Evolutionary conservation across 2,888 invertebrate species (phyloP).

Genomic region (Acanthosepion pharaonis): DNA sequence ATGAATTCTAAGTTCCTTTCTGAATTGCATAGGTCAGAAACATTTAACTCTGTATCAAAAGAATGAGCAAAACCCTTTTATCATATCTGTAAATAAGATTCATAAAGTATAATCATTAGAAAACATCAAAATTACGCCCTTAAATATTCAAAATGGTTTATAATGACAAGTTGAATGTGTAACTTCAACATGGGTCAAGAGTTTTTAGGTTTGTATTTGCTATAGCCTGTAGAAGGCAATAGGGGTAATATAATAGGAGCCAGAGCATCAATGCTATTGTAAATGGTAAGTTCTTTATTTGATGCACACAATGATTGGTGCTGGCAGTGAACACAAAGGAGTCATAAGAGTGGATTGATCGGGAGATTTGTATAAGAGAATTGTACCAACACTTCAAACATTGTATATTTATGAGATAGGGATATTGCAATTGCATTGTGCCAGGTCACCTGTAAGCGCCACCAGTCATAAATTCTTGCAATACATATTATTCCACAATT

Average conservation of each 20-base stretch:
- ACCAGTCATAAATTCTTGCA: neutral
- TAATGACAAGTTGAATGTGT: neutral
- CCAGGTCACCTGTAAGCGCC: neutral
- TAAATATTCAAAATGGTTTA: neutral
- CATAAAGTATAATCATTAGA: neutral
- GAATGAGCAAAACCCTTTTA: neutral
- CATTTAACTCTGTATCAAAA: too few relatives aligned
- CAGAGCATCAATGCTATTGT: neutral
- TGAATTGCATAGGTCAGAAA: too few relatives aligned
- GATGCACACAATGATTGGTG: neutral
- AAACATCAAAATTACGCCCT: neutral
- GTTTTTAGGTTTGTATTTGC: neutral
- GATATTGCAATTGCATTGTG: neutral
- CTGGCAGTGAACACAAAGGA: neutral
- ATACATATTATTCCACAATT: neutral
- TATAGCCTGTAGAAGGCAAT: neutral
- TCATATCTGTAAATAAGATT: neutral
- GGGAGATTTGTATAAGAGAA: neutral
- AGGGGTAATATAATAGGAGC: neutral
- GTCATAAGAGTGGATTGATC: neutral
- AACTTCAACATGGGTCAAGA: neutral
- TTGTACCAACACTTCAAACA: neutral
- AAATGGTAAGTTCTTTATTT: neutral
- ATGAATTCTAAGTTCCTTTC: too few relatives aligned
- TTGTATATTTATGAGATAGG: neutral